Percentiles rank a stretch among this genome's conserved stretches.
Evolutionary conservation across 2,888 invertebrate species (phyloP).

Genomic region (Lithophane ornitopus): DNA sequence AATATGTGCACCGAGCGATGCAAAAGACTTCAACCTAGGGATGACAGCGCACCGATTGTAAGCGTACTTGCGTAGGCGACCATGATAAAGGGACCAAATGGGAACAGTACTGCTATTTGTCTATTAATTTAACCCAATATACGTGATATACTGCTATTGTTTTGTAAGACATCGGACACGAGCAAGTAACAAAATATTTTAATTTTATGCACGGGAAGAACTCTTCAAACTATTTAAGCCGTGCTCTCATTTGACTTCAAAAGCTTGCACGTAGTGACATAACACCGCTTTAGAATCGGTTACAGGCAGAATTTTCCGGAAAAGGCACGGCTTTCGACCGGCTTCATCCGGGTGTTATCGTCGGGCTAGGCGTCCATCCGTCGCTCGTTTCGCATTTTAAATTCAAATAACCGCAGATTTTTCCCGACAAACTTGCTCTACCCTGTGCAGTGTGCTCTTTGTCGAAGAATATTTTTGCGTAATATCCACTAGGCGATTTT

Average conservation of each 20-base stretch:
- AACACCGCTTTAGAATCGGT: constrained; percentile 70
- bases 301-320: constrained; percentile 75
- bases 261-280: constrained; percentile 70
- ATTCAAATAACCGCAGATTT: constrained; percentile 79
- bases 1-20: constrained; percentile 65
- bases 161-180: neutral
- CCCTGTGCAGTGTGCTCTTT: constrained; percentile 65
- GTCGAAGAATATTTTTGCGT: constrained; percentile 75
- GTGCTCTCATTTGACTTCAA: constrained; percentile 67
- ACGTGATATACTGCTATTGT: neutral
- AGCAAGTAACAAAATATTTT: constrained; percentile 24
- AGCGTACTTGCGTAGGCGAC: constrained; percentile 59
- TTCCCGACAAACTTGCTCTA: constrained; percentile 71
- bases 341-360: constrained; percentile 77
- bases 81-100: constrained; percentile 61
- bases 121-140: constrained; percentile 25
- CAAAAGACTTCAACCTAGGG: constrained; percentile 75
- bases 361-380: constrained; percentile 70
- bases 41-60: constrained; percentile 62
- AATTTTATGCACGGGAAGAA: constrained; percentile 22
- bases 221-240: constrained; percentile 45
- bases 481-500: constrained; percentile 69
- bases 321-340: constrained; percentile 72
- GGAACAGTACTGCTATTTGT: constrained; percentile 44
- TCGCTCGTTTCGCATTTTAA: constrained; percentile 78